A percentile compares a stretch with the other conserved stretches of the same genome.
Conservation (phyloP, 1,140 invertebrate species). For the Trichogramma pretiosum region DNA sequence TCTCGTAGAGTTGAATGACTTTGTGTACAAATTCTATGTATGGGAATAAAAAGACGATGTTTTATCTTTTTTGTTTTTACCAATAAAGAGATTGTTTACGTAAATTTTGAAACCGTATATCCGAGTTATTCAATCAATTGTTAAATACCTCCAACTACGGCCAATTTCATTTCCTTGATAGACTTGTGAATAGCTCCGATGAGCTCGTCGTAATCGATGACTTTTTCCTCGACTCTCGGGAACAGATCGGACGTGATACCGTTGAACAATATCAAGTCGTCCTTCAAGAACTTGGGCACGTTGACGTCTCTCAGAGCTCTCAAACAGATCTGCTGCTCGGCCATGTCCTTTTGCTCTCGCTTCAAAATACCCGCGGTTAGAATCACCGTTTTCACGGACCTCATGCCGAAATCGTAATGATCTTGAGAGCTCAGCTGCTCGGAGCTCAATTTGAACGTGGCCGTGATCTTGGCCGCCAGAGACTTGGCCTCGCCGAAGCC, state of each 20-base stretch:
- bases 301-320: constrained; percentile 64
- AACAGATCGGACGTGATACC: constrained; percentile 66
- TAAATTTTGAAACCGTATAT: no score
- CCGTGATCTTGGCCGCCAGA: constrained; percentile 62
- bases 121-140: no score
- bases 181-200: constrained; percentile 38
- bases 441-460: constrained; percentile 62
- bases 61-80: no score
- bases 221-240: constrained; percentile 53
- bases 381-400: constrained; percentile 56
- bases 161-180: constrained; percentile 39
- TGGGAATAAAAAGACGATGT: neutral
- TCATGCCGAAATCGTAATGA: constrained; percentile 51
- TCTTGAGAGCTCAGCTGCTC: constrained; percentile 61
- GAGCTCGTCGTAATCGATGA: constrained; percentile 51
- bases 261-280: constrained; percentile 60
- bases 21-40: constrained; percentile 62
- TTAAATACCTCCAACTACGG: constrained; percentile 54
- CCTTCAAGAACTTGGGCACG: constrained; percentile 62
- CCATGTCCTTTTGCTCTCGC: constrained; percentile 56
- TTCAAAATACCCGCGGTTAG: constrained; percentile 62
- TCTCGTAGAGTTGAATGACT: constrained; percentile 71
- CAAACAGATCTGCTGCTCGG: constrained; percentile 48
- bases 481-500: constrained; percentile 57
- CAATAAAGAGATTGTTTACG: no score